Evolutionary conservation across 2,888 invertebrate species (phyloP), one percentile per base, ranked within the genome.

Genomic region (Troides helena): DNA sequence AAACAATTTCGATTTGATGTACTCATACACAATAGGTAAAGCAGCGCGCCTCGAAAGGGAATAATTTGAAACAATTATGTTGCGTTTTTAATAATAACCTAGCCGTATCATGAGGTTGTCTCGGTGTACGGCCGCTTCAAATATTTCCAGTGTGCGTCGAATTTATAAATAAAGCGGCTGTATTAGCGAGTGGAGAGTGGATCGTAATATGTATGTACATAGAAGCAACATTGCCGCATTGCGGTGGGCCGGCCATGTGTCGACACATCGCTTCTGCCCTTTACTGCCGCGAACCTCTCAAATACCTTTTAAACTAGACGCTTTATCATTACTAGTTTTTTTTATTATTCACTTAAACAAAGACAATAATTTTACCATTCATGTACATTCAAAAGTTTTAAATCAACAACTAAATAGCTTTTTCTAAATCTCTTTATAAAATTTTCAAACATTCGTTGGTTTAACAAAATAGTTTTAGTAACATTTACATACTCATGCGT

Each of bases 181-280:
- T 87, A 84, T 88, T 85, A 86, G 84, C 80, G 81, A 79, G 80
- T 82, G 81, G 79, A 80, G 81, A 84, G 85, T 81, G 81, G 84
- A 81, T 85, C 85, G 85, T 85, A 84, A 84, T 84, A 85, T 77
- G 81, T 86, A 87, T 87, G 87, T 89, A 87, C 86, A 87, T 86
- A 87, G 84, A 85, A 87, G 85, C 80, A 84, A 83, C 85, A 84
- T 83, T 89, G 89, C 89, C 91, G 91, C 91, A 91, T 85, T 91
- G 91, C 91, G 89, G 90, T 85, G 87, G 79, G 84, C 82, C 85
- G 85, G 84, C 81, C 88, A 84, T 85, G 83, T 89, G 90, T 87
- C 89, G 87, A 89, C 89, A 90, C 85, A 89, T 88, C 86, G 86
- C 85, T 87, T 81, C 82, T 88, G 88, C 89, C 88, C 88, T 90